Conservation (phyloP, 2,888 invertebrate species). For the Lomographa bimaculata region DNA sequence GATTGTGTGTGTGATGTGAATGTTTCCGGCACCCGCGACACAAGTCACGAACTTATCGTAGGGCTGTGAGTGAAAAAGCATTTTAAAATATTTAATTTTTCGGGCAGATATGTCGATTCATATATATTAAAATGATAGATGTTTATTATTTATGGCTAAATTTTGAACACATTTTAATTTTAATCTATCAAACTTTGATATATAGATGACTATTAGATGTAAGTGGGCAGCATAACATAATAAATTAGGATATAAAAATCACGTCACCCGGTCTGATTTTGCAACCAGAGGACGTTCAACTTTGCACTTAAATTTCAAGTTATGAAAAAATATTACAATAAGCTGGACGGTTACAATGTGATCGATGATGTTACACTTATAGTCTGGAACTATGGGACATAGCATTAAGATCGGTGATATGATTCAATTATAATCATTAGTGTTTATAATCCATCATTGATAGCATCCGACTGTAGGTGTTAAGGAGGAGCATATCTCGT, state of each 20-base stretch:
- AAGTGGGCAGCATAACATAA: slow-evolving; percentile 39
- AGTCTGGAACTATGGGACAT: slow-evolving; percentile 29
- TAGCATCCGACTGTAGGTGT: slow-evolving; percentile 29
- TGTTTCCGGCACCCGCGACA: too few relatives aligned
- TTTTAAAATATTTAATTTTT: too few relatives aligned
- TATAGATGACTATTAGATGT: too few relatives aligned
- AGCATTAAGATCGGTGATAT: slow-evolving; percentile 38
- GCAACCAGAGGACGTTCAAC: slow-evolving; percentile 49
- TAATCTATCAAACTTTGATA: too few relatives aligned
- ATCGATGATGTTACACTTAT: slow-evolving; percentile 42
- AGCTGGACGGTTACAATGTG: slow-evolving; percentile 31
- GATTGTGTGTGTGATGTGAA: too few relatives aligned
- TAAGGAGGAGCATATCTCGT: slow-evolving; percentile 6
- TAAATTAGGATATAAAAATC: slow-evolving; percentile 40
- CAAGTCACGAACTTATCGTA: too few relatives aligned
- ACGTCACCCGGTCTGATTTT: slow-evolving; percentile 39
- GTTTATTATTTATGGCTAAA: too few relatives aligned
- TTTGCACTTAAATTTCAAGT: slow-evolving; percentile 33
- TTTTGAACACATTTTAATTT: too few relatives aligned
- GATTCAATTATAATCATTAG: slow-evolving; percentile 34
- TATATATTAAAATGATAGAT: too few relatives aligned
- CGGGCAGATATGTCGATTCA: too few relatives aligned
- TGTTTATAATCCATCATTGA: slow-evolving; percentile 28
- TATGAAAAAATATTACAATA: slow-evolving; percentile 35
- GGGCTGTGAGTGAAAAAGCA: too few relatives aligned